Evolutionary conservation across 1,140 invertebrate species (phyloP), one percentile per base, ranked within the genome.

Genomic region (Eriocheir sinensis): DNA sequence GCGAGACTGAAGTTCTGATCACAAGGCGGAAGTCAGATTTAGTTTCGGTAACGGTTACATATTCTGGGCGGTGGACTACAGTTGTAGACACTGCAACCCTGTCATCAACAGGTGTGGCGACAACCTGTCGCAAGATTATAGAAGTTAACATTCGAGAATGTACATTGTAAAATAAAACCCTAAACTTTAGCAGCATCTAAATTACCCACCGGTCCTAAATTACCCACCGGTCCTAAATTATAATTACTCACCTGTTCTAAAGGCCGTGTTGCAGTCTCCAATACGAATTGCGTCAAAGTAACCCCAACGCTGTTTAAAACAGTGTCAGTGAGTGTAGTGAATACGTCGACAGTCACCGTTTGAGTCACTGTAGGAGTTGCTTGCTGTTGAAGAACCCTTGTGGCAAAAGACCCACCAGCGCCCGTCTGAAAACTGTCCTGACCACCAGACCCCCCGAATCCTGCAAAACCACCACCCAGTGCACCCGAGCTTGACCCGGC

Each of bases 91-190:
- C 21, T 38, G 92, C 92, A 15, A 93, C 92, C 9, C 34, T 38
- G n/a, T 93, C 92, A 83, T 93, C 40, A n/a, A 93, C 80, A 15
- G 92, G 92, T 9, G 92, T 93, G 9, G 27, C n/a, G 27, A 93
- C 80, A 40, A 86, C 80, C 92, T 93, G 44, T 6, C 1, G 38
- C 2, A 21, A 44, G 27, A 32, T 4, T 4, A 4, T 81, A 81
- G 27, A n/a, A 81, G 32, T 4, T 21, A 30, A 81, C 32, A 27
- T 27, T 32, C 3, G 9, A 81, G 9, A 30, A 27, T n/a, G 27
- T 34, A 81, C 27, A 12, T n/a, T 27, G 80, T 2, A 21, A n/a
- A 0, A 32, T 3, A 81, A 81, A 2, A 1, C 1, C n/a, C 1
- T 81, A 4, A 9, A 81, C 9, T 0, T 81, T 21, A 0, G 9